These are phyloP conservation scores for Pluvianellus socialis DNA, from an alignment of 2,113 vertebrate species.

Conservation along the genomic window DNA sequence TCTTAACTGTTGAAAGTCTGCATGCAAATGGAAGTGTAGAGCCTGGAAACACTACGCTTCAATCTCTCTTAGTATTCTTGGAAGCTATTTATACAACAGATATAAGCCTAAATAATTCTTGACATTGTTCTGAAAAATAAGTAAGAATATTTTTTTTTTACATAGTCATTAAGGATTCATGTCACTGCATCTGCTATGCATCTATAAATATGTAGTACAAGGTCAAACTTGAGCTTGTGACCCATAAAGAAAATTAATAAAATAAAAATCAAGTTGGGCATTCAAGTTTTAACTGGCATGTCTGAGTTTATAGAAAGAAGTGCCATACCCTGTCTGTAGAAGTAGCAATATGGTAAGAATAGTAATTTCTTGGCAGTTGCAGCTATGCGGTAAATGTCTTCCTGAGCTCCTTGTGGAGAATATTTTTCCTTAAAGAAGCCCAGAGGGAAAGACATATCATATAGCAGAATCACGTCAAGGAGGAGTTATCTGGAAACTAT, in stretches of 20 bases:
- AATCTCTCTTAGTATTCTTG: not conserved
- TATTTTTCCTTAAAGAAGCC: conserved; percentile 31
- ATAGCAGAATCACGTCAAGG: not conserved
- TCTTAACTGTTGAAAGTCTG: not conserved
- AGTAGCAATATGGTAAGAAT: conserved; percentile 4
- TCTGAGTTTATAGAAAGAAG: not conserved
- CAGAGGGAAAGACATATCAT: conserved; percentile 11
- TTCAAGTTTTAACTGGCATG: not conserved
- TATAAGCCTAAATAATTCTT: not conserved
- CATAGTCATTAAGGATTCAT: not conserved
- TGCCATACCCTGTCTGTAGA: not conserved
- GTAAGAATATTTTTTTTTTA: not conserved
- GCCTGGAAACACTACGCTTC: not conserved
- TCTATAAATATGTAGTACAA: not conserved
- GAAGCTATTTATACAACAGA: not conserved
- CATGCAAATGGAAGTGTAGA: not conserved
- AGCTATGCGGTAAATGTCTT: conserved; percentile 33
- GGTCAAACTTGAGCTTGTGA: not conserved
- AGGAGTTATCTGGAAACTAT: conserved; percentile 12
- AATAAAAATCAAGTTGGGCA: not conserved
- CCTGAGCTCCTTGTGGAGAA: conserved; percentile 2
- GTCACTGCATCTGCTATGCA: not conserved
- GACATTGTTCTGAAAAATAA: not conserved
- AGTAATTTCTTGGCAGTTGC: conserved; percentile 26
- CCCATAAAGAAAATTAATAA: not conserved